phyloP scores from a whole-genome alignment of 1,140 invertebrate genomes.

The Nylanderia fulva region DNA sequence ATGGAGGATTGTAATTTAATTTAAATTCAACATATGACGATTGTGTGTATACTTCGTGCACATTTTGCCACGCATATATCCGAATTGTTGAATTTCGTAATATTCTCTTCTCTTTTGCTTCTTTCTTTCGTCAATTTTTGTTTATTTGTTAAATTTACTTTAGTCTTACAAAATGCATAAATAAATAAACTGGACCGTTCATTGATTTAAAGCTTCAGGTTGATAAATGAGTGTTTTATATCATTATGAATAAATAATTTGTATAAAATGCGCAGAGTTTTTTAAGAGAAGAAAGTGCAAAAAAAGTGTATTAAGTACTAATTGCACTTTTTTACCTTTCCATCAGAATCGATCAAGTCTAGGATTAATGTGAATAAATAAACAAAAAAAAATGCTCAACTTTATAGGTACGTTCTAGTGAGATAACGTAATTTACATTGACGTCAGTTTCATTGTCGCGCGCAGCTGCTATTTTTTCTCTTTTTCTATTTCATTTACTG shows the following conservation, averaged over 20 bases:
- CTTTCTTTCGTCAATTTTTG: not conserved
- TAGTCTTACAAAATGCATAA: not conserved
- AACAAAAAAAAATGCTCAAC: constrained; percentile 61
- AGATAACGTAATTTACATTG: constrained; percentile 58
- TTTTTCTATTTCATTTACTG: constrained; percentile 30
- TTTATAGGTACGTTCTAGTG: not conserved
- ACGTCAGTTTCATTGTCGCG: constrained; percentile 30
- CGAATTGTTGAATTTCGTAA: constrained; percentile 24
- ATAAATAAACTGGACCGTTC: not conserved
- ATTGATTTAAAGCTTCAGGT: not conserved
- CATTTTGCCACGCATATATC: constrained; percentile 22
- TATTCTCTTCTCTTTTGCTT: not conserved
- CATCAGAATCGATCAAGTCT: constrained; percentile 66
- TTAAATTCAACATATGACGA: constrained; percentile 39
- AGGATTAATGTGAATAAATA: constrained; percentile 62
- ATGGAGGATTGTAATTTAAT: constrained; percentile 20
- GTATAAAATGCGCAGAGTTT: not conserved
- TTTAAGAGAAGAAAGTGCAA: not conserved
- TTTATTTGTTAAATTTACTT: not conserved
- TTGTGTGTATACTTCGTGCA: not conserved
- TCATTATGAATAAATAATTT: not conserved
- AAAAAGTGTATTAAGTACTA: not conserved
- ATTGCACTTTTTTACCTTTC: constrained; percentile 31
- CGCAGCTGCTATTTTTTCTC: constrained; percentile 63
- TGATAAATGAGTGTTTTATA: not conserved